phyloP scores from a whole-genome alignment of 2,888 invertebrate genomes.

The Pinctada fucata region DNA sequence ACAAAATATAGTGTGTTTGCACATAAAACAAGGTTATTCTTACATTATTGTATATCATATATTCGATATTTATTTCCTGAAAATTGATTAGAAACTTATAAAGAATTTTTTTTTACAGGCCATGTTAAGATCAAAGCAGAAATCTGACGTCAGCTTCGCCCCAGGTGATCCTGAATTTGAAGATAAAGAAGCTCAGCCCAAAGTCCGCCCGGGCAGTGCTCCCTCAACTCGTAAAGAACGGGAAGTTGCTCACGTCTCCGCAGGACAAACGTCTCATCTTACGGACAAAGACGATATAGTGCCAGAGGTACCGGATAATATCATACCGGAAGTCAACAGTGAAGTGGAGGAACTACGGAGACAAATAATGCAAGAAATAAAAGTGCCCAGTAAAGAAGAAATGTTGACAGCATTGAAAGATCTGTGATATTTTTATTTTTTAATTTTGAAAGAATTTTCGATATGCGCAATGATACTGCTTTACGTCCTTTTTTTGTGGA shows the following conservation, averaged over 20 bases:
- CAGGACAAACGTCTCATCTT: conserved; percentile 63
- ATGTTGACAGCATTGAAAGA: conserved; percentile 15
- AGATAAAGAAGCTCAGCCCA: conserved; percentile 48
- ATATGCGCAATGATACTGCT: too few species aligned
- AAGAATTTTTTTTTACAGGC: conserved; percentile 49
- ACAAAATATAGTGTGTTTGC: too few species aligned
- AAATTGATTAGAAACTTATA: too few species aligned
- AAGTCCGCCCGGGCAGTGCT: conserved; percentile 69
- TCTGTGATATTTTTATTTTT: background rate
- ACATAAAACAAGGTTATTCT: too few species aligned
- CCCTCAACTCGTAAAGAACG: conserved; percentile 66
- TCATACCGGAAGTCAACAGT: conserved; percentile 54
- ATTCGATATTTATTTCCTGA: too few species aligned
- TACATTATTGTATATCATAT: too few species aligned
- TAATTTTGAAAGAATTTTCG: too few species aligned
- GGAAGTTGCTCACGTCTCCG: conserved; percentile 56
- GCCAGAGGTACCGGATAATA: conserved; percentile 50
- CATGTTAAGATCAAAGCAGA: conserved; percentile 66
- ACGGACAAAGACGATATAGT: conserved; percentile 36
- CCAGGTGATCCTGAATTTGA: conserved; percentile 45
- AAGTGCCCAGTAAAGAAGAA: conserved; percentile 53
- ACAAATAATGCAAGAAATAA: conserved; percentile 53
- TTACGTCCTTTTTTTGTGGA: too few species aligned
- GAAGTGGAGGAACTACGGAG: conserved; percentile 57
- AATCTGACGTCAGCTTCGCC: conserved; percentile 67